A percentile compares a stretch with the other conserved stretches of the same genome.
phyloP scores from a whole-genome alignment of 1,140 invertebrate genomes.

The Cotesia chilonis region DNA sequence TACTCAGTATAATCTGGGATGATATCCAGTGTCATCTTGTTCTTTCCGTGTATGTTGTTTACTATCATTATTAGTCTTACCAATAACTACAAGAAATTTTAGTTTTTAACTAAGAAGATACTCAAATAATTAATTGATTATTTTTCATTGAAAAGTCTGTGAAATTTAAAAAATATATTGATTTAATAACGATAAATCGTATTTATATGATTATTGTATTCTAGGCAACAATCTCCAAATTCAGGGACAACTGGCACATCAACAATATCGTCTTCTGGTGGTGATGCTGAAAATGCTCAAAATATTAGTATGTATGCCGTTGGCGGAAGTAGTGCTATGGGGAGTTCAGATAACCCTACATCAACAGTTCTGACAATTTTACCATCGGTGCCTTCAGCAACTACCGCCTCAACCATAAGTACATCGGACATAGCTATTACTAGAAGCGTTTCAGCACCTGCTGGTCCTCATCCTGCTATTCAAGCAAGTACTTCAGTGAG shows the following conservation, averaged over 20 bases:
- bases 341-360: conserved; percentile 49
- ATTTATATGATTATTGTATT: conserved; percentile 34
- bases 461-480: conserved; percentile 49
- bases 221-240: conserved; percentile 62
- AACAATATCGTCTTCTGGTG: conserved; percentile 56
- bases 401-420: conserved; percentile 33
- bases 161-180: not conserved
- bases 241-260: conserved; percentile 60
- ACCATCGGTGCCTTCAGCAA: conserved; percentile 44
- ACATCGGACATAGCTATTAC: conserved; percentile 48
- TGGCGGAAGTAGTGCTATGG: conserved; percentile 45
- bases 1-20: no score
- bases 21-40: no score
- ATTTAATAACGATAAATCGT: not conserved
- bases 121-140: no score
- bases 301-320: conserved; percentile 54
- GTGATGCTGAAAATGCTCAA: conserved; percentile 52
- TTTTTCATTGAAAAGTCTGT: no score
- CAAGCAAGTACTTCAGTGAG: conserved; percentile 50
- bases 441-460: conserved; percentile 57
- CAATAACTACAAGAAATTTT: no score
- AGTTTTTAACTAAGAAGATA: no score
- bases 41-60: no score
- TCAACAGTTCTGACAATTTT: conserved; percentile 52
- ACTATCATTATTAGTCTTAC: no score